These are phyloP conservation scores for Ciconia nigra DNA, from an alignment of 2,797 vertebrate species.

Conservation along the genomic window DNA sequence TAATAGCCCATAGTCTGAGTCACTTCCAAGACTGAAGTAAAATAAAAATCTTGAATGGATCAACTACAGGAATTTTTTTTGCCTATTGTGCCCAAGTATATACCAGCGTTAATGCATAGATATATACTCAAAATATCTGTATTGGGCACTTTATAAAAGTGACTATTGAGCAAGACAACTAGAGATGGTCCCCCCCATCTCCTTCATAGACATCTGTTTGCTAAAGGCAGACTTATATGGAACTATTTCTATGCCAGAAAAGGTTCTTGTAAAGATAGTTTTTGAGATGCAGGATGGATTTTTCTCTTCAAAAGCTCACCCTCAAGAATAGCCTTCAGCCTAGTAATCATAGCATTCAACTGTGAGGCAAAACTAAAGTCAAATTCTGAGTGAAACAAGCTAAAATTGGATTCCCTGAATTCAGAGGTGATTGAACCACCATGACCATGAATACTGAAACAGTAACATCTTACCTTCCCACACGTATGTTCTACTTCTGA, in stretches of 20 bases:
- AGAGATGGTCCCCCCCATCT: fast-evolving
- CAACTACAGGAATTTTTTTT: not conserved
- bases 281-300: not conserved
- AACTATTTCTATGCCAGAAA: not conserved
- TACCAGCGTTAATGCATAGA: not conserved
- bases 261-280: not conserved
- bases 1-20: not conserved
- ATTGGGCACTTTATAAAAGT: not conserved
- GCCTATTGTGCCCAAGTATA: fast-evolving
- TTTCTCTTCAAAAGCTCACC: not conserved
- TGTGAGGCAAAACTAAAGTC: not conserved
- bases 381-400: not conserved
- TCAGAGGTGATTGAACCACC: not conserved
- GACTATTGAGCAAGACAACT: not conserved
- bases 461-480: not conserved
- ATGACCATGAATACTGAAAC: not conserved
- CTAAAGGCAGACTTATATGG: not conserved
- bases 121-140: not conserved
- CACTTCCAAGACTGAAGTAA: not conserved
- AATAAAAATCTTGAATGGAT: not conserved
- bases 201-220: not conserved
- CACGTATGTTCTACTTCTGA: not conserved
- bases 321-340: not conserved
- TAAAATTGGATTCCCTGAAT: not conserved
- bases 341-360: not conserved